A percentile compares a stretch with the other conserved stretches of the same genome.
Evolutionary conservation across 2,113 vertebrate genomes (phyloP).

Genomic region (Ahaetulla prasina): DNA sequence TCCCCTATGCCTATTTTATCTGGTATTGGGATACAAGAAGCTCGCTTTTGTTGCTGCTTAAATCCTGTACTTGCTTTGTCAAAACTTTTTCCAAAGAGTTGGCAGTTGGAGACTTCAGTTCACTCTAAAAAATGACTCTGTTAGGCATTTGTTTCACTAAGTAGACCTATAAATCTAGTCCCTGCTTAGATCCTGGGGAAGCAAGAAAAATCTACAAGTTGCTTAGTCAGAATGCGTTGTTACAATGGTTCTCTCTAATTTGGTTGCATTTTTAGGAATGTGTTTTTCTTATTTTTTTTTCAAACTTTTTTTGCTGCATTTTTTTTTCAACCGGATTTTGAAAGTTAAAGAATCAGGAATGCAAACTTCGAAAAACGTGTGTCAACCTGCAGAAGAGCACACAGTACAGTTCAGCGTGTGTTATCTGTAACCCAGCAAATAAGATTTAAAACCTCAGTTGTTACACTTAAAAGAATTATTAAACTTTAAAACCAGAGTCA

Average conservation of each 20-base stretch:
- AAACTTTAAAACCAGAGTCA: slow-evolving; percentile 3
- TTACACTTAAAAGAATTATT: neutral
- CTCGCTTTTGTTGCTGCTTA: neutral
- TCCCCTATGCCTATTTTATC: slow-evolving; percentile 45
- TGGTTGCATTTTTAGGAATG: neutral
- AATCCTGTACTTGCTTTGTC: slow-evolving; percentile 13
- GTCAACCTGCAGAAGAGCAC: slow-evolving; percentile 2
- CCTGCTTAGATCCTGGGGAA: neutral
- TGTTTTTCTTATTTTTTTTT: neutral
- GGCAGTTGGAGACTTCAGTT: neutral
- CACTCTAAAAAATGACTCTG: neutral
- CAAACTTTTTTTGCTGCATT: slow-evolving; percentile 17
- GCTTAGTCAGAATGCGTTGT: neutral
- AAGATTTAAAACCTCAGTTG: slow-evolving; percentile 14
- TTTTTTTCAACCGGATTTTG: slow-evolving; percentile 17
- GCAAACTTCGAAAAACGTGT: slow-evolving; percentile 26
- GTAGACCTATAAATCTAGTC: neutral
- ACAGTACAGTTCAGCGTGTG: neutral
- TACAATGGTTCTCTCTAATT: neutral
- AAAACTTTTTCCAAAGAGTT: slow-evolving; percentile 34
- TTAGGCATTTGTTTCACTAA: neutral
- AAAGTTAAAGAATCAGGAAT: neutral
- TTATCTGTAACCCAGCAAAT: slow-evolving; percentile 23
- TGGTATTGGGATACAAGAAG: neutral
- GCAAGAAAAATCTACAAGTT: slow-evolving; percentile 1